Conservation (phyloP, 1,140 invertebrate species). For the Paraescarpia echinospica region DNA sequence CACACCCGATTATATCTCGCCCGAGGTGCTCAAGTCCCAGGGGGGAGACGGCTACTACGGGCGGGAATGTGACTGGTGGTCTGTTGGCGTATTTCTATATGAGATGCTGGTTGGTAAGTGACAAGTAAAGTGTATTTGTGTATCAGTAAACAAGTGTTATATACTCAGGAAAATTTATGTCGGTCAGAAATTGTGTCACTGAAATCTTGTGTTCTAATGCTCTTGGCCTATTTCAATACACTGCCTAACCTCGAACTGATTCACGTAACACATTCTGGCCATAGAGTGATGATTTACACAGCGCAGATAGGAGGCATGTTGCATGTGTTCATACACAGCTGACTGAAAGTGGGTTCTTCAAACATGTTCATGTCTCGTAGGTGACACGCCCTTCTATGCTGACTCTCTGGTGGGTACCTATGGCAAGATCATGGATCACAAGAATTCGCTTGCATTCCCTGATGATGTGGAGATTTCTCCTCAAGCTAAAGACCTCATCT, state of each 20-base stretch:
- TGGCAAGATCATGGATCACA: slow-evolving; percentile 99
- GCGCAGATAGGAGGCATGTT: too few species aligned
- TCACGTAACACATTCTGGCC: too few species aligned
- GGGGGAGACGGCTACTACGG: slow-evolving; percentile 87
- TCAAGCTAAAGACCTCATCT: slow-evolving; percentile 89
- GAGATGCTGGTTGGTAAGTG: slow-evolving; percentile 89
- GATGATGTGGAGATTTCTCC: slow-evolving; percentile 89
- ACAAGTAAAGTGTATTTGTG: not conserved
- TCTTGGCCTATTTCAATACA: too few species aligned
- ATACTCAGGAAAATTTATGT: too few species aligned
- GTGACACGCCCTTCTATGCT: slow-evolving; percentile 99
- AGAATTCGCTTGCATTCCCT: slow-evolving; percentile 93
- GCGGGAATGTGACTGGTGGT: slow-evolving; percentile 99
- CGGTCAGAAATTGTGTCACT: too few species aligned
- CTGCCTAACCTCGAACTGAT: too few species aligned
- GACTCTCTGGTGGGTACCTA: slow-evolving; percentile 99
- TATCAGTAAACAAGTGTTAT: not conserved
- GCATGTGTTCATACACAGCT: slow-evolving; percentile 1
- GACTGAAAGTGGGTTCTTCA: not conserved
- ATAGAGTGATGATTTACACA: too few species aligned
- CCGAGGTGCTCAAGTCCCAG: slow-evolving; percentile 96
- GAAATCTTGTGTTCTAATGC: too few species aligned
- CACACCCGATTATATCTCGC: slow-evolving; percentile 98
- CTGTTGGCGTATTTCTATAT: slow-evolving; percentile 96
- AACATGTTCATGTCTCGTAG: slow-evolving; percentile 58